Evolutionary conservation across 2,888 invertebrate species (phyloP).

Genomic region (Nezara viridula): DNA sequence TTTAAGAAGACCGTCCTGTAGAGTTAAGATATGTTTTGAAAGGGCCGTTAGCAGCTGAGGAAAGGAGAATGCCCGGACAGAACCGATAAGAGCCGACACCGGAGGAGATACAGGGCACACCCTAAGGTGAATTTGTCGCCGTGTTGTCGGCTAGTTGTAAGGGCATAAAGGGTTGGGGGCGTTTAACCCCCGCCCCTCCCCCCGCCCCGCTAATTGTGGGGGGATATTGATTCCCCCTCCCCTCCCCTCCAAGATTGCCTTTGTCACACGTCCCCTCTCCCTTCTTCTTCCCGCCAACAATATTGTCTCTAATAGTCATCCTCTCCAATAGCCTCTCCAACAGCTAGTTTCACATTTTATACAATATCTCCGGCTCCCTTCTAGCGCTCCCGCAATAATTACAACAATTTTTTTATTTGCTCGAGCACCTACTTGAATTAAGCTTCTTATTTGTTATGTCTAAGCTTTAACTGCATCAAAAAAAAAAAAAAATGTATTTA

Average conservation of each 20-base stretch:
- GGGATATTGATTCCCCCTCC: conserved; percentile 61
- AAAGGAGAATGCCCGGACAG: not conserved
- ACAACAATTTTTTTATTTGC: not conserved
- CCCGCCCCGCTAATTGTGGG: conserved; percentile 57
- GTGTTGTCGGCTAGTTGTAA: conserved; percentile 60
- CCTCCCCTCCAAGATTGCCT: conserved; percentile 63
- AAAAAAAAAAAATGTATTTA: no score
- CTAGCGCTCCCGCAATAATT: not conserved
- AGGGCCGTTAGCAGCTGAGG: not conserved
- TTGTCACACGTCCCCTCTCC: conserved; percentile 62
- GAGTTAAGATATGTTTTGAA: not conserved
- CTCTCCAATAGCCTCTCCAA: not conserved
- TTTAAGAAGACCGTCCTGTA: not conserved
- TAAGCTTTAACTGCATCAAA: not conserved
- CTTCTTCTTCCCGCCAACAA: conserved; percentile 52
- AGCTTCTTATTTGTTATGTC: not conserved
- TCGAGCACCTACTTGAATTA: not conserved
- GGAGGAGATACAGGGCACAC: conserved; percentile 17
- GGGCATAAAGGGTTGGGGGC: conserved; percentile 56
- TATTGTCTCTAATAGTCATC: conserved; percentile 55
- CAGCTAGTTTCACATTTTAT: conserved; percentile 37
- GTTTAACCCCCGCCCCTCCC: conserved; percentile 28
- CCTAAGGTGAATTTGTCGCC: conserved; percentile 58
- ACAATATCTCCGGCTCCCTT: not conserved
- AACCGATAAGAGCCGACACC: conserved; percentile 7